Conservation (phyloP, 2,888 invertebrate genomes). For the Phengaris arion region DNA sequence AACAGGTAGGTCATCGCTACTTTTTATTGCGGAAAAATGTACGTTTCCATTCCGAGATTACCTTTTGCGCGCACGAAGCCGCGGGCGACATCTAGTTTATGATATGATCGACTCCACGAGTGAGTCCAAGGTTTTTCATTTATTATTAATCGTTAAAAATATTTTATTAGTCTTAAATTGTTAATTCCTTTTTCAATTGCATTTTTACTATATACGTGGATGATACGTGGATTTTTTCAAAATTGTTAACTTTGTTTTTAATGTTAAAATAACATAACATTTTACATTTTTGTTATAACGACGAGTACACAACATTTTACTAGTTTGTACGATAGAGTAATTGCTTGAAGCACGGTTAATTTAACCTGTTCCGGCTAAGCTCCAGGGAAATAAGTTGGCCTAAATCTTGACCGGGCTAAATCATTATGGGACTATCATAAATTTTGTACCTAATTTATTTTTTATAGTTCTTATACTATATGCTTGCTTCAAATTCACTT, state of each 20-base stretch:
- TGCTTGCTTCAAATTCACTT: neutral
- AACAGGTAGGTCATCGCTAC: too few relatives aligned
- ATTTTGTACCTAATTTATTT: neutral
- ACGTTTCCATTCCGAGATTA: too few relatives aligned
- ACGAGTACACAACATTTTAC: neutral
- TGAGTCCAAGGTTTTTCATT: too few relatives aligned
- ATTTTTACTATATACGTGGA: too few relatives aligned
- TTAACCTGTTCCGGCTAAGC: neutral
- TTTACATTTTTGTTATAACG: neutral
- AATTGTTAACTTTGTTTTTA: neutral
- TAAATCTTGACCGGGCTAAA: slow-evolving; percentile 24
- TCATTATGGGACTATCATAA: slow-evolving; percentile 29
- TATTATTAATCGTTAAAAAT: too few relatives aligned
- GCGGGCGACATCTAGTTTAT: too few relatives aligned
- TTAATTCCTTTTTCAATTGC: too few relatives aligned
- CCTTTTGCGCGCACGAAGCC: too few relatives aligned
- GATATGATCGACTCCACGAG: too few relatives aligned
- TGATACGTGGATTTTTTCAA: neutral
- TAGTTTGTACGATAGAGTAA: neutral
- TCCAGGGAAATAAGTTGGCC: slow-evolving; percentile 17
- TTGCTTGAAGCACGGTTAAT: slow-evolving; percentile 4
- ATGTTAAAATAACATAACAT: neutral
- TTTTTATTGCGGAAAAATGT: too few relatives aligned
- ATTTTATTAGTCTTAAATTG: too few relatives aligned
- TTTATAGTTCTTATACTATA: neutral